phyloP scores from a whole-genome alignment of 2,113 vertebrate species.

The Notothenia rossii region DNA sequence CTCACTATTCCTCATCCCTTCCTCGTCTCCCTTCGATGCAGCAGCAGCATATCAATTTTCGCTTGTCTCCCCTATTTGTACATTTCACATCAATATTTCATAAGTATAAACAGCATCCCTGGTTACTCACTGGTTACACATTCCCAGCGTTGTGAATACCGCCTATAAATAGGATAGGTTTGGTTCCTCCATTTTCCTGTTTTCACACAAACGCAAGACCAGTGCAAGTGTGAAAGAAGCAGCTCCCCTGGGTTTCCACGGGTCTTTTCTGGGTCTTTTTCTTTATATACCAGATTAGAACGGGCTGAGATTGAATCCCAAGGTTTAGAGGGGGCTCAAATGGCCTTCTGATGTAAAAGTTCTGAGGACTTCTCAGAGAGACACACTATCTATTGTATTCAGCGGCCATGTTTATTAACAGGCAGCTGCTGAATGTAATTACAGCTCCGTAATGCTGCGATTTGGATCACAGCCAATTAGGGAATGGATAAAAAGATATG shows the following conservation, averaged over 20 bases:
- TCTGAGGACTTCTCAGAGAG: slow-evolving; percentile 24
- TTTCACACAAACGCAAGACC: slow-evolving; percentile 33
- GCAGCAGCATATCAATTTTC: slow-evolving; percentile 9
- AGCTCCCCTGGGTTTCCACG: slow-evolving; percentile 33
- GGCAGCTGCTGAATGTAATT: slow-evolving; percentile 60
- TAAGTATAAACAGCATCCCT: slow-evolving; percentile 44
- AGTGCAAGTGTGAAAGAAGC: slow-evolving; percentile 31
- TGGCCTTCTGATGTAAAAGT: slow-evolving; percentile 50
- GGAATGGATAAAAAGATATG: neutral
- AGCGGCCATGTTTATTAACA: slow-evolving; percentile 73
- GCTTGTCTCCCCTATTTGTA: slow-evolving; percentile 38
- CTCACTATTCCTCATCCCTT: neutral
- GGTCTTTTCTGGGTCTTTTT: slow-evolving; percentile 37
- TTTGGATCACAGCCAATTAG: slow-evolving; percentile 53
- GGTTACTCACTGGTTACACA: slow-evolving; percentile 30
- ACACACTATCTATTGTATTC: slow-evolving; percentile 42
- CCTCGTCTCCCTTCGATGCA: slow-evolving; percentile 10
- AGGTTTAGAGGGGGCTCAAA: slow-evolving; percentile 32
- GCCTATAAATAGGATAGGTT: slow-evolving; percentile 60
- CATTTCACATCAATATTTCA: slow-evolving; percentile 68
- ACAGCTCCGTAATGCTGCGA: slow-evolving; percentile 51
- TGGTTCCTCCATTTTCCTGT: slow-evolving; percentile 31
- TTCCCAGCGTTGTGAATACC: slow-evolving; percentile 31
- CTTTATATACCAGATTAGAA: slow-evolving; percentile 60
- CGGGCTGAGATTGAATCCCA: slow-evolving; percentile 38